Conservation (phyloP, 2,113 vertebrate genomes). For the Formicarius rufipectus region DNA sequence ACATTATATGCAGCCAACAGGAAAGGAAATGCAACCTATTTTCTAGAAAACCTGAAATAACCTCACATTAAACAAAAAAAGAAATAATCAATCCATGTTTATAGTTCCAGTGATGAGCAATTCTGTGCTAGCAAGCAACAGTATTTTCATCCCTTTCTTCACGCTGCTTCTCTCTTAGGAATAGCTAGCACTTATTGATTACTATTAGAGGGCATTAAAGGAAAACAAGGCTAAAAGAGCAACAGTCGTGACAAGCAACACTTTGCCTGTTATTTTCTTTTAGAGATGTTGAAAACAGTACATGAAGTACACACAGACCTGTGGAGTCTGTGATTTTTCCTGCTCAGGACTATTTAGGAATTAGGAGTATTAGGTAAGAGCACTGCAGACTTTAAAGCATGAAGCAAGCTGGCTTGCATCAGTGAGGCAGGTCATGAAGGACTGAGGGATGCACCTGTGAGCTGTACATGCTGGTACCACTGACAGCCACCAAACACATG, state of each 20-base stretch:
- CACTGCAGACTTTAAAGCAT: neutral
- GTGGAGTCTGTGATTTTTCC: neutral
- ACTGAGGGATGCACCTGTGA: rapidly evolving
- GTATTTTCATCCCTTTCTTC: neutral
- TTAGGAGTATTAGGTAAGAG: neutral
- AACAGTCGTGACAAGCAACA: neutral
- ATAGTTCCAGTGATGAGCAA: neutral
- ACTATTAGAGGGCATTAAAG: neutral
- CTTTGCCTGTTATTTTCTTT: neutral
- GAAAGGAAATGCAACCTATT: neutral
- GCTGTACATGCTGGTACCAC: rapidly evolving
- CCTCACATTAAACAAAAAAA: neutral
- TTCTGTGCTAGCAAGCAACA: neutral
- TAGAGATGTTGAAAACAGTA: neutral
- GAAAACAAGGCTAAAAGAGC: neutral
- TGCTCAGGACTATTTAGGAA: neutral
- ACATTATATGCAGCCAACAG: neutral
- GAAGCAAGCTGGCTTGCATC: neutral
- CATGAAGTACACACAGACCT: neutral
- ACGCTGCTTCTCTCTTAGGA: neutral
- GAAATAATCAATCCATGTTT: neutral
- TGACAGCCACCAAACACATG: neutral
- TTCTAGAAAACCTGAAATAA: neutral
- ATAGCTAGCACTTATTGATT: neutral
- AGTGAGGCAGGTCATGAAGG: neutral